Evolutionary conservation across 1,140 invertebrate species (phyloP).

Genomic region (Brevipalpus yothersi): DNA sequence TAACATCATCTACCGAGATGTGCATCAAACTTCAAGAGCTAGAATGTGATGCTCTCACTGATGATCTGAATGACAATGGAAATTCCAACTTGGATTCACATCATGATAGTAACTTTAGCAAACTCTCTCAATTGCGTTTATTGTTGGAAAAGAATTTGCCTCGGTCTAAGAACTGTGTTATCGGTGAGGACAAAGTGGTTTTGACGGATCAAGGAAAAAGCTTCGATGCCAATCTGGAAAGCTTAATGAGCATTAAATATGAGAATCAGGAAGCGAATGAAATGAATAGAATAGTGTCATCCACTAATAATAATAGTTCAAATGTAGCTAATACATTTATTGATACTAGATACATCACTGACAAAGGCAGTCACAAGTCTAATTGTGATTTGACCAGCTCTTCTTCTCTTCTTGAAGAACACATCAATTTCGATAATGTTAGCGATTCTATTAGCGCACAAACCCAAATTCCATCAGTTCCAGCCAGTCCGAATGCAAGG

Average conservation of each 20-base stretch:
- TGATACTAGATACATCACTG: no score
- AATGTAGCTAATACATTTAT: no score
- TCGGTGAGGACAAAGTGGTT: not conserved
- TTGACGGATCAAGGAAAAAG: no score
- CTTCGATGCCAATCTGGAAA: no score
- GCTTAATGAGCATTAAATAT: not conserved
- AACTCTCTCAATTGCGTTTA: slow-evolving; percentile 40
- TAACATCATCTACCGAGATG: not conserved
- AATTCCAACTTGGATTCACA: not conserved
- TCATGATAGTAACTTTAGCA: slow-evolving; percentile 20
- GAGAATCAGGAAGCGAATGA: not conserved
- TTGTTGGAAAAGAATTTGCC: slow-evolving; percentile 38
- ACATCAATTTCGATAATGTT: not conserved
- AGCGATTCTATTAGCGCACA: not conserved
- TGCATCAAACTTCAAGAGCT: not conserved
- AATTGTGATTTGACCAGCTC: no score
- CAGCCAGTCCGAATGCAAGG: slow-evolving; percentile 33
- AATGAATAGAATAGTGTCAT: not conserved
- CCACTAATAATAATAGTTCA: not conserved
- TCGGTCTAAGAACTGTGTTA: not conserved
- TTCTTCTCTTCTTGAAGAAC: not conserved
- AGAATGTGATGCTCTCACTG: not conserved
- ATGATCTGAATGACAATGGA: not conserved
- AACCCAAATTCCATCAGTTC: slow-evolving; percentile 18
- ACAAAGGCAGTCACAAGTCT: no score